Evolutionary conservation across 2,113 vertebrate species (phyloP), one percentile per base, ranked within the genome.

Genomic region (Charadrius vociferus): DNA sequence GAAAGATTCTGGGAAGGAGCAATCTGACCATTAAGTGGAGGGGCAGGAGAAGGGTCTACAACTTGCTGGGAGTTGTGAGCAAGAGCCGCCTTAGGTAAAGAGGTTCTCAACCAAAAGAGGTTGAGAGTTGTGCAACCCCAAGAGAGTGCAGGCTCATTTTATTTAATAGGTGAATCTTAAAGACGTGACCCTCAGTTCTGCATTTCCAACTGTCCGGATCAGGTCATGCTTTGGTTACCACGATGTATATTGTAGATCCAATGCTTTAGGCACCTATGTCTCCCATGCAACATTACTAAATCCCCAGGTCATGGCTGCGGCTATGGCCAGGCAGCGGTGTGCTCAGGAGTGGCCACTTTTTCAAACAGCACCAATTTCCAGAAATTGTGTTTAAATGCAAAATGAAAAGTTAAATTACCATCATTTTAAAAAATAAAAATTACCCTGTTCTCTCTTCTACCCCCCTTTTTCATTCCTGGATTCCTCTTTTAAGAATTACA

Each of bases 1-100:
- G 10, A 49, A 65, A 17, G 24, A 14, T 11, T 77, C 32, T 8
- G 4, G 3, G 37, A 75, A 77, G 47, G 11, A 77, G 43, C 0
- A 0, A 72, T n/a, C 32, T 50, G 61, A 65, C 23, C 43, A 15
- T 6, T 47, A 36, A 30, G 9, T 14, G 18, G 16, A 66, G 30
- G 17, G 7, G 20, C 1, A 36, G 30, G 24, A 90, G 47, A 79
- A 66, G 41, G 21, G 27, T 17, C 61, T 45, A 19, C n/a, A 72
- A 4, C 14, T 29, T 9, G 4, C 22, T 50, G 63, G 37, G 12
- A 86, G 41, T 7, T 66, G 8, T 0, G 0, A 80, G 23, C 21
- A 72, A 80, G 18, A 79, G 23, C 27, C 66, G 78, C 47, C 41
- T 53, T 34, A 30, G 26, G 43, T 21, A 39, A n/a, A n/a, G n/a